Evolutionary conservation across 2,888 invertebrate genomes (phyloP).

Genomic region (Polia nebulosa): DNA sequence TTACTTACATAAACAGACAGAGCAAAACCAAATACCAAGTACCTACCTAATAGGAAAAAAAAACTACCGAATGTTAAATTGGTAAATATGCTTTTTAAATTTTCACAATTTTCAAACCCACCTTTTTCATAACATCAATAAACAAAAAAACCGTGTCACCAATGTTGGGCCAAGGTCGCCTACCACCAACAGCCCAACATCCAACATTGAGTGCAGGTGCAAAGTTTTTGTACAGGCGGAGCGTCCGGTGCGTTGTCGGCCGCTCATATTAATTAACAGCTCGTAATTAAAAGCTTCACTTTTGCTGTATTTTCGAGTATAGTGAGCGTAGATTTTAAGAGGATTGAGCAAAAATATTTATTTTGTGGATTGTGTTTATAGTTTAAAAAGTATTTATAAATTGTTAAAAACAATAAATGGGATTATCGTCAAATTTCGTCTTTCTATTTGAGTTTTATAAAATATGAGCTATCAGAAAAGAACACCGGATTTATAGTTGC

Average conservation of each 20-base stretch:
- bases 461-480: too few species aligned
- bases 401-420: too few species aligned
- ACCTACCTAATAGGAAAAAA: too few species aligned
- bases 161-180: slow-evolving; percentile 45
- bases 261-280: slow-evolving; percentile 63
- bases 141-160: neutral
- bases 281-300: slow-evolving; percentile 60
- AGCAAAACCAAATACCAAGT: too few species aligned
- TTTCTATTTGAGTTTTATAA: too few species aligned
- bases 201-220: slow-evolving; percentile 58
- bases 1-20: too few species aligned
- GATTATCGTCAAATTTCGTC: too few species aligned
- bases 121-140: neutral
- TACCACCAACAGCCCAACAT: slow-evolving; percentile 29
- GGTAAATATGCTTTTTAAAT: neutral
- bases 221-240: slow-evolving; percentile 55
- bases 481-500: too few species aligned
- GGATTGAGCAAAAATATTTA: slow-evolving; percentile 30
- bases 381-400: too few species aligned
- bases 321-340: slow-evolving; percentile 35
- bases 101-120: neutral
- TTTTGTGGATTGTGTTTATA: too few species aligned
- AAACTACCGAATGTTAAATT: too few species aligned
- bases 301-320: slow-evolving; percentile 49
- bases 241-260: slow-evolving; percentile 58